phyloP scores from a whole-genome alignment of 2,888 invertebrate species.

The Lysandra coridon region DNA sequence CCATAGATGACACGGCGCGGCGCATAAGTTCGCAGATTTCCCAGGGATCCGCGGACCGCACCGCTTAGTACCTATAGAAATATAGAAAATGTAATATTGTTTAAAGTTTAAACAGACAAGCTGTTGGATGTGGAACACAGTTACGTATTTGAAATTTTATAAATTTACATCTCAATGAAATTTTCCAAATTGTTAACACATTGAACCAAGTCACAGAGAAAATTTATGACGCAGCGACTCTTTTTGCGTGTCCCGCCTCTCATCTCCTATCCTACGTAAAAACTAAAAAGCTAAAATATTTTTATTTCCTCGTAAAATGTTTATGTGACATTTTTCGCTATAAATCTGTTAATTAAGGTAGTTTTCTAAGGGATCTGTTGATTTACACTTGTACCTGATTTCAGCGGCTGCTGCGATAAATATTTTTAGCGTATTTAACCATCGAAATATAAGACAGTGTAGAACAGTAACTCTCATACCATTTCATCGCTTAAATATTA shows the following conservation, averaged over 20 bases:
- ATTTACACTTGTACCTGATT: conserved; percentile 21
- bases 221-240: neutral
- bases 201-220: neutral
- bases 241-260: neutral
- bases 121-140: neutral
- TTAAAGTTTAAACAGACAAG: too few relatives aligned
- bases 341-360: conserved; percentile 30
- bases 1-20: too few relatives aligned
- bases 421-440: neutral
- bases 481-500: too few relatives aligned
- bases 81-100: too few relatives aligned
- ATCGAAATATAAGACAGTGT: neutral
- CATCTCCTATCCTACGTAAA: neutral
- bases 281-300: neutral
- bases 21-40: too few relatives aligned
- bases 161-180: too few relatives aligned
- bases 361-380: conserved; percentile 17
- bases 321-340: conserved; percentile 28
- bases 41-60: too few relatives aligned
- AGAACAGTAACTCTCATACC: neutral
- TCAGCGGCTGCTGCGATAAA: conserved; percentile 21
- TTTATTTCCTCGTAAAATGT: conserved; percentile 19
- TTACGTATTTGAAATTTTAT: neutral
- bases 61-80: too few relatives aligned
- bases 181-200: neutral